Base-by-base conservation (phyloP, 2,113 vertebrate species). In the Megaceryle torquata region DNA sequence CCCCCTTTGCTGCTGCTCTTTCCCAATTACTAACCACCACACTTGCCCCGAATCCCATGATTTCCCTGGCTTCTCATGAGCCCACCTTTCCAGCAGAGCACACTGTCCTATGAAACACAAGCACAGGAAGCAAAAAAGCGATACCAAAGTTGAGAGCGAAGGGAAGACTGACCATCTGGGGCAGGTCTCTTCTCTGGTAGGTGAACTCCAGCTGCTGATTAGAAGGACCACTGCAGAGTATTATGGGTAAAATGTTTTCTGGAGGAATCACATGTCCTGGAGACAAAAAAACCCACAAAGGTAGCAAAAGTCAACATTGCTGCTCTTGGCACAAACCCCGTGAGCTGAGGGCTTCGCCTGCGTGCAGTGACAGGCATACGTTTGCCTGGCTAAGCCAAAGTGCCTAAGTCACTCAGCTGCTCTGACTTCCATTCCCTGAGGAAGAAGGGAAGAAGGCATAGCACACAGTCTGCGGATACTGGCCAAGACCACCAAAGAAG, bases 201-300 rank as follows among this genome's bases (percentile, higher is more conserved):
- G 99, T 99, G 86, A 99, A 99, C 22, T 99, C 99, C 89, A 99
- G 98, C 96, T 98, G 98, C 95, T 99, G 99, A 91, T 97, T 98
- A n/a, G 99, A 99, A 41, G 99, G 99, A 12, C 99, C 99, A 1
- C 90, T 98, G 90, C 99, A 99, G 82, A 99, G 97, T 76, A 99
- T 95, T 26, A 99, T 97, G 44, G 99, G 99, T 74, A 99, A 96
- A 92, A 99, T 99, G 91, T 99, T 99, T 95, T 99, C 98, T 2
- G 99, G 98, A 78, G 99, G 99, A 96, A 99, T 99, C 81, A 99
- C 98, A 6, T 99, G 99, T 95, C 99, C 99, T 99, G 76, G 15
- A 69, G 50, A 86, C 13, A 93, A 91, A 82, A 93, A 60, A n/a
- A 33, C 31, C 29, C 29, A 53, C 18, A 39, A 33, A 44, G 56